Evolutionary conservation across 2,888 invertebrate species (phyloP), one percentile per base, ranked within the genome.

Genomic region (Cryptophagus acutangulus): DNA sequence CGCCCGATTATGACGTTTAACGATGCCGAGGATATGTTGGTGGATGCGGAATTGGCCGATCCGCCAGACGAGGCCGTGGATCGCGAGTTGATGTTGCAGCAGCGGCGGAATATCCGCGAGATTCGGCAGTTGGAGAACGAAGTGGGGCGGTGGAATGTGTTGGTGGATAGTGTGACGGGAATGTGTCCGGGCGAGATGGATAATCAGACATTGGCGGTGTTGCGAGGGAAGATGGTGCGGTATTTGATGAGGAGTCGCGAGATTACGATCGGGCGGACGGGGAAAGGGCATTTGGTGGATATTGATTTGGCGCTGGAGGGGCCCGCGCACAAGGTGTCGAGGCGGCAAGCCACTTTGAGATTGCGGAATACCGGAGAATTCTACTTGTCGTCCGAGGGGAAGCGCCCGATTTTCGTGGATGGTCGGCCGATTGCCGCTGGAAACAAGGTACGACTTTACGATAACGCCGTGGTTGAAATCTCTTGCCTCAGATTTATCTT

Each of bases 391-490:
- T 96, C 96, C 31, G 94, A 95, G 67, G 97, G 96, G 13, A 92
- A 93, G 64, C 74, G 95, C 44, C 88, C 95, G 2, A 85, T 97
- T 59, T 94, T 89, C 67, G 87, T 97, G 3, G 95, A 97, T 67
- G 93, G 95, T 1, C 80, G 86, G 44, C 93, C 95, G 0, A 78
- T 97, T 38, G 75, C 92, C 6, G 80, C 82, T 36, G 93, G 92
- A 31, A 88, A 85, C 69, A 93, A 92, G 74, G 85, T 88, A 40
- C 85, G 90, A 57, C 75, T 97, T 10, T 87, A 85, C 62, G 91
- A 96, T 69, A 95, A 95, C 67, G 88, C 92, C 48, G 88, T 95
- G 8, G 86, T 97, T 38, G 96, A 97, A 86, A 87, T 95, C 58
- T 84, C 91, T 14, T 89, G 91, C 38, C 75, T 95, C 29, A 81